Conservation (phyloP, 2,888 invertebrate genomes). For the Taenaris catops region DNA sequence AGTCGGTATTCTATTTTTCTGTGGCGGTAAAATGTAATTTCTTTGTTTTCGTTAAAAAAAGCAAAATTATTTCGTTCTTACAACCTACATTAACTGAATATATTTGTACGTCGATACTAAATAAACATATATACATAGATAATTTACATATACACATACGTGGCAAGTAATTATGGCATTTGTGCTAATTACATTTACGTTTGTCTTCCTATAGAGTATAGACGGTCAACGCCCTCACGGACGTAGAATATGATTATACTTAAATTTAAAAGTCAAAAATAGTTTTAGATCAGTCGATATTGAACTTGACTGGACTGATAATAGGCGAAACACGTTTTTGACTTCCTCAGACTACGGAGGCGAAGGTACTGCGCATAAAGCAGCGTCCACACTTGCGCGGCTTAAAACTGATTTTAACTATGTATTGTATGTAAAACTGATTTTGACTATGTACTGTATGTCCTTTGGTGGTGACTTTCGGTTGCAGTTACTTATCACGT, state of each 20-base stretch:
- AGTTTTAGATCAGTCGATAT: constrained; percentile 25
- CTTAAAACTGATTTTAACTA: neutral
- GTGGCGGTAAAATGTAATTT: too few relatives aligned
- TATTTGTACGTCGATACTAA: too few relatives aligned
- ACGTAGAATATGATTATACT: constrained; percentile 9
- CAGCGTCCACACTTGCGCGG: constrained; percentile 1
- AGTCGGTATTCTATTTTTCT: too few relatives aligned
- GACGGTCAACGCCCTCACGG: constrained; percentile 8
- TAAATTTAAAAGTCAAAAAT: constrained; percentile 15
- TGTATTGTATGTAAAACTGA: too few relatives aligned
- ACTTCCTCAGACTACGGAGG: constrained; percentile 31
- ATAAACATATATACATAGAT: too few relatives aligned
- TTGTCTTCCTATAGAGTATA: neutral
- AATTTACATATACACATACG: neutral
- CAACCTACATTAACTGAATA: too few relatives aligned
- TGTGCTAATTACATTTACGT: neutral
- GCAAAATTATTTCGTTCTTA: too few relatives aligned
- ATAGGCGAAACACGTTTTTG: constrained; percentile 33
- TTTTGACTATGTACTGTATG: too few relatives aligned
- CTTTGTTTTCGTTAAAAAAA: too few relatives aligned
- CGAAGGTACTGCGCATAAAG: constrained; percentile 29
- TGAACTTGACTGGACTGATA: constrained; percentile 36
- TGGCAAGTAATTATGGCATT: neutral
- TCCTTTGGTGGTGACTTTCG: too few relatives aligned
- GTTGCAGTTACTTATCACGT: too few relatives aligned